Evolutionary conservation across 2,888 invertebrate species (phyloP).

Genomic region (Schizotus pectinicornis): DNA sequence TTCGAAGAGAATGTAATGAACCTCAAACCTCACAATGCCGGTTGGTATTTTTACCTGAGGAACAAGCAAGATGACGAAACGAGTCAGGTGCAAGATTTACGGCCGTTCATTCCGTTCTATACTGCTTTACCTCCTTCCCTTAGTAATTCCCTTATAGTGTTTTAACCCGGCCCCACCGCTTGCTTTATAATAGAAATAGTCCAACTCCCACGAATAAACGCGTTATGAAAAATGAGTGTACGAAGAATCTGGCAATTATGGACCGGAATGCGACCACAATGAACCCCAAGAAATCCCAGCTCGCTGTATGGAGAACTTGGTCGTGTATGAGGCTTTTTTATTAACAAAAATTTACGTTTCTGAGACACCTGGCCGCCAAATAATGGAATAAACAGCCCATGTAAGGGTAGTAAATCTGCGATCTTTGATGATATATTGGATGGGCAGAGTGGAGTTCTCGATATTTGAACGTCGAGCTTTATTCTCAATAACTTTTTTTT

Average conservation of each 20-base stretch:
- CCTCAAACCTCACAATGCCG: slow-evolving; percentile 1
- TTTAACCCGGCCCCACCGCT: slow-evolving; percentile 10
- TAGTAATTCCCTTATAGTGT: slow-evolving; percentile 3
- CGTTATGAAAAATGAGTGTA: slow-evolving; percentile 3
- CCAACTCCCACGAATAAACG: slow-evolving; percentile 4
- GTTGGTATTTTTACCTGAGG: slow-evolving; percentile 20
- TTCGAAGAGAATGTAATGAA: neutral
- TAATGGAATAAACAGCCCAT: neutral
- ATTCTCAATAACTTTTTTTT: slow-evolving; percentile 25
- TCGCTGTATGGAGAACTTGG: too few species aligned
- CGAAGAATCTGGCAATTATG: neutral
- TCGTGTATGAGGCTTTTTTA: too few species aligned
- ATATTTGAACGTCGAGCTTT: slow-evolving; percentile 22
- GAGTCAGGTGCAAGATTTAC: slow-evolving; percentile 24
- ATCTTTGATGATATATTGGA: slow-evolving; percentile 5
- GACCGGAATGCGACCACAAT: too few species aligned
- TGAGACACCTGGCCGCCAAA: too few species aligned
- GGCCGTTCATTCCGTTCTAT: slow-evolving; percentile 3
- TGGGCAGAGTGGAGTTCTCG: slow-evolving; percentile 6
- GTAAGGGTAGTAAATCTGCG: slow-evolving; percentile 1
- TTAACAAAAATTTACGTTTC: too few species aligned
- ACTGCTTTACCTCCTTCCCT: too few species aligned
- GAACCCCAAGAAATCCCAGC: too few species aligned
- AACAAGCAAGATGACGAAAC: slow-evolving; percentile 14
- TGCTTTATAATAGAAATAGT: slow-evolving; percentile 3